phyloP scores from a whole-genome alignment of 2,888 invertebrate species.

The Amiota minor region DNA sequence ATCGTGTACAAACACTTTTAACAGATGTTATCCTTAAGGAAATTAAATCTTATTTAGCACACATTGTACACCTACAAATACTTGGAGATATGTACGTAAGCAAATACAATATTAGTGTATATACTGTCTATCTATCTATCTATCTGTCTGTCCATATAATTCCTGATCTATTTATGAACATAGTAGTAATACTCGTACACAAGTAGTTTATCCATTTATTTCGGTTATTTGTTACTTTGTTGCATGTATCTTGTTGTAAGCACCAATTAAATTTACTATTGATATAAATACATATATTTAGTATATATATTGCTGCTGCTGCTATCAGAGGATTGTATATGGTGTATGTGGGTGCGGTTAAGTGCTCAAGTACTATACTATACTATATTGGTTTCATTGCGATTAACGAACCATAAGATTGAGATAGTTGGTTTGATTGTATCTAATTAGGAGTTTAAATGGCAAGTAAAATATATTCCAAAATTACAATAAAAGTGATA shows the following conservation, averaged over 20 bases:
- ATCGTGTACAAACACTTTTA: conserved; percentile 52
- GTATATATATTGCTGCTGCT: not conserved
- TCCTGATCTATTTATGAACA: conserved; percentile 23
- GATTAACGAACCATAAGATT: too few relatives aligned
- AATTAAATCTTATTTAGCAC: conserved; percentile 51
- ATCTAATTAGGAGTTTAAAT: too few relatives aligned
- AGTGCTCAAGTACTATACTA: too few relatives aligned
- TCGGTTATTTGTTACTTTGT: conserved; percentile 23
- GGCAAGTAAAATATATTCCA: too few relatives aligned
- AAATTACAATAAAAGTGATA: too few relatives aligned
- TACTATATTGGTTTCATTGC: too few relatives aligned
- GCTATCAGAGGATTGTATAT: too few relatives aligned
- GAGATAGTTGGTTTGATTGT: too few relatives aligned
- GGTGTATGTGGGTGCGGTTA: too few relatives aligned
- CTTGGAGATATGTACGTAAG: conserved; percentile 21
- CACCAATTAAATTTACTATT: conserved; percentile 25
- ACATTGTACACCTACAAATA: not conserved
- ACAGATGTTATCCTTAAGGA: conserved; percentile 60
- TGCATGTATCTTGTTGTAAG: conserved; percentile 6
- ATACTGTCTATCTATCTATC: not conserved
- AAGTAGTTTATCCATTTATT: conserved; percentile 12
- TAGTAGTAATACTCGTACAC: not conserved
- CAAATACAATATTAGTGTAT: not conserved
- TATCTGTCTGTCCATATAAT: not conserved
- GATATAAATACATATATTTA: not conserved